Evolutionary conservation across 2,113 vertebrate genomes (phyloP).

Genomic region (Brienomyrus longianalis): DNA sequence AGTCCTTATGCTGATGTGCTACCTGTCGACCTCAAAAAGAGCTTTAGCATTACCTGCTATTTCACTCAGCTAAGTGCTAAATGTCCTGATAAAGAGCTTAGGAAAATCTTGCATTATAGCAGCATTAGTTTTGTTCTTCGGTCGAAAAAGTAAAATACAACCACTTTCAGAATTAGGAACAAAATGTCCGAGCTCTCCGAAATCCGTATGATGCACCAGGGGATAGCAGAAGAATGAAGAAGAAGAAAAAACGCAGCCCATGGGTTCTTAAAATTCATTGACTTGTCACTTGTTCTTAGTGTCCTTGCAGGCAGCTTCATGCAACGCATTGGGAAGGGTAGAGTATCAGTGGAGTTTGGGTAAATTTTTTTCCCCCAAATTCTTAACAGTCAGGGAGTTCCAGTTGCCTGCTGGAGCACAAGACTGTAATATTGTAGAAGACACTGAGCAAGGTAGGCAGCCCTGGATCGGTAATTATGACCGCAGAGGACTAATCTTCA

Average conservation of each 20-base stretch:
- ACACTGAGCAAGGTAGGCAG: neutral
- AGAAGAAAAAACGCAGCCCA: neutral
- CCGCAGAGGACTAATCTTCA: neutral
- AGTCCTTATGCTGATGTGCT: neutral
- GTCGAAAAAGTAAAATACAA: neutral
- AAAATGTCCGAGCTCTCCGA: neutral
- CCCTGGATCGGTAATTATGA: slow-evolving; percentile 2
- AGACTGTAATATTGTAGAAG: slow-evolving; percentile 13
- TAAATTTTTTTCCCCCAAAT: neutral
- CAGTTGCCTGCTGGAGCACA: slow-evolving; percentile 24
- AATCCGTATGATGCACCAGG: neutral
- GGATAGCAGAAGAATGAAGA: neutral
- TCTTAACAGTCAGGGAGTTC: slow-evolving; percentile 19
- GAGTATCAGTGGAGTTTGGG: neutral
- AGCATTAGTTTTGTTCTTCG: neutral
- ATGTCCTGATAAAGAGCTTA: slow-evolving; percentile 35
- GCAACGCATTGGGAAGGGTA: neutral
- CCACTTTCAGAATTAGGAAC: neutral
- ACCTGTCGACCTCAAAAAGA: slow-evolving; percentile 45
- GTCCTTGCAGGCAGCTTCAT: slow-evolving; percentile 3
- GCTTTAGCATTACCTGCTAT: slow-evolving; percentile 43
- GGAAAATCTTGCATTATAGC: neutral
- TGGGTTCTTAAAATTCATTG: neutral
- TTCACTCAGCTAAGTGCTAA: slow-evolving; percentile 37
- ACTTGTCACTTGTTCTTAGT: neutral